These are phyloP conservation scores for Calycopis cecrops DNA, from an alignment of 1,140 invertebrate genomes.

Conservation along the genomic window DNA sequence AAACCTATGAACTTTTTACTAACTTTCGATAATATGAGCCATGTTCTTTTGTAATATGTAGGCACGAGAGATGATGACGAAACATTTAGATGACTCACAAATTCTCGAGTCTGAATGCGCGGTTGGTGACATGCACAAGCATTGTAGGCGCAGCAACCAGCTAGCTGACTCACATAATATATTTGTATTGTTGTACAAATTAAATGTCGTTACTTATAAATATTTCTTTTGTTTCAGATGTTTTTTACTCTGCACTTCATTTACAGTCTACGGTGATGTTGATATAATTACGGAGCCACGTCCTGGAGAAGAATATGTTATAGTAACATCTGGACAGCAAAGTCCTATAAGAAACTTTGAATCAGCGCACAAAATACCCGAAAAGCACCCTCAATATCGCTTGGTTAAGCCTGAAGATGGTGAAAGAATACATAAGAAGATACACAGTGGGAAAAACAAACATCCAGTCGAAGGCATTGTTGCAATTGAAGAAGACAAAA, in stretches of 20 bases:
- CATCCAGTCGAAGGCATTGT: slow-evolving; percentile 61
- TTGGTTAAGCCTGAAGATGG: slow-evolving; percentile 45
- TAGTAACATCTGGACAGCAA: slow-evolving; percentile 69
- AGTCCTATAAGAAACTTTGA: slow-evolving; percentile 63
- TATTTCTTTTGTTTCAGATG: slow-evolving; percentile 66
- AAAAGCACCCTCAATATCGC: slow-evolving; percentile 60
- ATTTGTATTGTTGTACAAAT: slow-evolving; percentile 21
- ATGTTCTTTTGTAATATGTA: slow-evolving; percentile 19
- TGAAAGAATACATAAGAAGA: slow-evolving; percentile 53
- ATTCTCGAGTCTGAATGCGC: slow-evolving; percentile 26
- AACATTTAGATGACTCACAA: slow-evolving; percentile 53
- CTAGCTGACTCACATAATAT: slow-evolving; percentile 48
- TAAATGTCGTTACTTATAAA: slow-evolving; percentile 16
- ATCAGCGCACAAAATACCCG: slow-evolving; percentile 69
- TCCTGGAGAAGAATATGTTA: slow-evolving; percentile 74
- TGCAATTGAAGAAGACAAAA: slow-evolving; percentile 69
- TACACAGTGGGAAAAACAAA: slow-evolving; percentile 49
- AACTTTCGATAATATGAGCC: slow-evolving; percentile 16
- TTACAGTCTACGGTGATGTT: slow-evolving; percentile 52
- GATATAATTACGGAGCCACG: slow-evolving; percentile 74
- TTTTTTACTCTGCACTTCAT: slow-evolving; percentile 50
- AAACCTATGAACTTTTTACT: slow-evolving; percentile 19
- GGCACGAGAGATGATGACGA: slow-evolving; percentile 37
- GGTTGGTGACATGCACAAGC: slow-evolving; percentile 18
- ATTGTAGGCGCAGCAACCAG: slow-evolving; percentile 42